A percentile compares a stretch with the other conserved stretches of the same genome.
These are phyloP conservation scores for Mionectes macconnelli DNA, from an alignment of 2,113 vertebrate genomes.

Conservation along the genomic window DNA sequence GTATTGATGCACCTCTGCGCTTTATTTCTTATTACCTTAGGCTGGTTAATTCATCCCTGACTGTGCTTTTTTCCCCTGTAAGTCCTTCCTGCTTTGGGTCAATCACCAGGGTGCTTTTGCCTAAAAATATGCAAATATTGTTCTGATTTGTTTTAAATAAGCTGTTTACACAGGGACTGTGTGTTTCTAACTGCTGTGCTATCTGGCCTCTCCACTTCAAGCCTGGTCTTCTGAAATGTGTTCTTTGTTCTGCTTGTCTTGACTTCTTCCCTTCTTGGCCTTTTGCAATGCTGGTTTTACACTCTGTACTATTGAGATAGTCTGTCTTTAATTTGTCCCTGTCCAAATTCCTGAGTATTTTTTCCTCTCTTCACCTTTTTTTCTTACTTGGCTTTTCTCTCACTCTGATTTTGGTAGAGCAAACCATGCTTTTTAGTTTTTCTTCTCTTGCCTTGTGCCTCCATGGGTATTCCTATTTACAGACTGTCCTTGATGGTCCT, in stretches of 20 bases:
- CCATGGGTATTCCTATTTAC: neutral
- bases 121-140: neutral
- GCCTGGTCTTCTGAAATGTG: neutral
- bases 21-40: neutral
- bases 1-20: neutral
- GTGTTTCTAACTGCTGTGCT: neutral
- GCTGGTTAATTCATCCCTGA: neutral
- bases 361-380: neutral
- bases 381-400: neutral
- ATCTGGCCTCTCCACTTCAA: neutral
- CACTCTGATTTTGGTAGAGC: neutral
- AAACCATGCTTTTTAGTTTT: neutral
- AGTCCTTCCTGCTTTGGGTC: neutral
- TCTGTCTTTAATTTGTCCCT: neutral
- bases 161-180: neutral
- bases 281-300: slow-evolving; percentile 35
- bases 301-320: neutral
- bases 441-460: neutral
- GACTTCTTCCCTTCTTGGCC: slow-evolving; percentile 8
- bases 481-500: neutral
- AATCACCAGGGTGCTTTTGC: neutral
- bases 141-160: neutral
- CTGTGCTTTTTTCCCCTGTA: neutral
- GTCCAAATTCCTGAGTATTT: neutral
- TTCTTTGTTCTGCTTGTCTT: slow-evolving; percentile 27